Percentiles rank a stretch among this genome's conserved stretches.
phyloP scores from a whole-genome alignment of 1,140 invertebrate genomes.

The Apolygus lucorum region DNA sequence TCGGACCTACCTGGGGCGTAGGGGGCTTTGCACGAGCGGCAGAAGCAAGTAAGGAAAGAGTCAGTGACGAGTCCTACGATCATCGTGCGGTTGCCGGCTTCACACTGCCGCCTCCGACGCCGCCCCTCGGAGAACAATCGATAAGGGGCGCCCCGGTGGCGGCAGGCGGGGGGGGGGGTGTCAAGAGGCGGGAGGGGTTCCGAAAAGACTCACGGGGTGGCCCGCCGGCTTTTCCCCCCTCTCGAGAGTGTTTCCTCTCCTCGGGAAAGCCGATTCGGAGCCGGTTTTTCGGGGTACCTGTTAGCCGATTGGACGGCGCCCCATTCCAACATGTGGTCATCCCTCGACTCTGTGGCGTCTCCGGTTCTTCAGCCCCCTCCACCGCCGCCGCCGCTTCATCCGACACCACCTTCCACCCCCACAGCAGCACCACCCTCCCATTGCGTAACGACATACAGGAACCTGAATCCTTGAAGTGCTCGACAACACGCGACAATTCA shows the following conservation, averaged over 20 bases:
- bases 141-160: conserved; percentile 10
- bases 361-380: no score
- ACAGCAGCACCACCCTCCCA: no score
- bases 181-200: background rate
- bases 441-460: no score
- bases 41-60: conserved; percentile 81
- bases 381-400: no score
- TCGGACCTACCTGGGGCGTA: conserved; percentile 58
- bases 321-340: background rate
- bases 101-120: conserved; percentile 19
- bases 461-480: no score
- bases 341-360: background rate
- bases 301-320: background rate
- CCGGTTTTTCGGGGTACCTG: background rate
- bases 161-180: background rate
- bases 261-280: no score
- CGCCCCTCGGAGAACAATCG: conserved; percentile 13
- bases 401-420: no score
- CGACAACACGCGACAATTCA: no score
- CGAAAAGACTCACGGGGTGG: background rate
- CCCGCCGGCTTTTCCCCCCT: no score
- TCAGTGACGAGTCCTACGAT: conserved; percentile 74
- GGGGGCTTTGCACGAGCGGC: conserved; percentile 73
- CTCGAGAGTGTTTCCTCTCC: no score
- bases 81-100: conserved; percentile 47